These are phyloP conservation scores for Phengaris arion DNA, from an alignment of 2,888 invertebrate genomes.

Conservation along the genomic window DNA sequence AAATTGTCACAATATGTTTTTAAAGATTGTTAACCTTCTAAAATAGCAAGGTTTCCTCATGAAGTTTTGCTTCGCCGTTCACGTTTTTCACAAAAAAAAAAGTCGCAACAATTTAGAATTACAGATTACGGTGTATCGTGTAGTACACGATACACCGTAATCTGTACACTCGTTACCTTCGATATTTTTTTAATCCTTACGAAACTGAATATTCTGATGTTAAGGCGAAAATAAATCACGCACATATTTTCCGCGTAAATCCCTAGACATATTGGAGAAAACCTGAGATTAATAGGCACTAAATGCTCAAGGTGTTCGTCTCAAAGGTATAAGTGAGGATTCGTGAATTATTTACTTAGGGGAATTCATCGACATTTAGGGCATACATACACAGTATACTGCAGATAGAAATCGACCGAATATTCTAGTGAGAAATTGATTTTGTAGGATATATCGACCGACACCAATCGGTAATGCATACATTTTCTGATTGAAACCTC, in stretches of 20 bases:
- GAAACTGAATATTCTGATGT: not conserved
- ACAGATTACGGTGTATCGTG: too few species aligned
- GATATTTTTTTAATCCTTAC: not conserved
- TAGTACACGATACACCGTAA: not conserved
- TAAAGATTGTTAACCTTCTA: not conserved
- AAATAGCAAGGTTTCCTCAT: not conserved
- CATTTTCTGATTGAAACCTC: not conserved
- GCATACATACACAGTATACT: not conserved
- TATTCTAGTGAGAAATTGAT: not conserved
- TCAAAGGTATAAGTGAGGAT: conserved; percentile 11
- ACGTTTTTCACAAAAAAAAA: not conserved
- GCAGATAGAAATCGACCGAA: not conserved
- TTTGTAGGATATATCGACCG: not conserved
- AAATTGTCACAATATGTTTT: too few species aligned
- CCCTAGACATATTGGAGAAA: not conserved
- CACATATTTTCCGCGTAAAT: not conserved
- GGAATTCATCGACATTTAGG: not conserved
- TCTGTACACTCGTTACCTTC: not conserved
- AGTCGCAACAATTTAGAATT: not conserved
- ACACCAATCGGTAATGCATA: not conserved
- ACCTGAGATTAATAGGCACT: conserved; percentile 15
- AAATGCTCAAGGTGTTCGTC: conserved; percentile 6
- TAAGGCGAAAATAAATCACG: conserved; percentile 2
- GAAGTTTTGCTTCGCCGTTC: not conserved
- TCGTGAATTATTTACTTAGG: not conserved